Evolutionary conservation across 2,113 vertebrate genomes (phyloP).

Genomic region (Pedionomus torquatus): DNA sequence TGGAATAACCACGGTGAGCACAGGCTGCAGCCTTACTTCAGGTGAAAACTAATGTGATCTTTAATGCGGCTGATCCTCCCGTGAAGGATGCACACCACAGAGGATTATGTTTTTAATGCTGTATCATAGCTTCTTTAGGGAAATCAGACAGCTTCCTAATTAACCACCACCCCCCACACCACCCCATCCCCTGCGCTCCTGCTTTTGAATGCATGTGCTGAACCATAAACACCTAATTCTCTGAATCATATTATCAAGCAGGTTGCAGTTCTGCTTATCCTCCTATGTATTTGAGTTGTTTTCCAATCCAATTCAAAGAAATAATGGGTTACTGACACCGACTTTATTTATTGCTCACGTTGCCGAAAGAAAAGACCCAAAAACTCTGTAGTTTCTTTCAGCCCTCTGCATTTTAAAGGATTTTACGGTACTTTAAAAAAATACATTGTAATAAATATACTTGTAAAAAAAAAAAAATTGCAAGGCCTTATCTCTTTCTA

Average conservation of each 20-base stretch:
- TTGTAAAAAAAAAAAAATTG: neutral
- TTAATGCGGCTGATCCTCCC: neutral
- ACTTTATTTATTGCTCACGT: neutral
- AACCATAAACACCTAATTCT: neutral
- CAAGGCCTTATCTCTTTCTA: neutral
- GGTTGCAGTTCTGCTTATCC: neutral
- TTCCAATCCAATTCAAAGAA: neutral
- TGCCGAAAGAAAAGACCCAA: neutral
- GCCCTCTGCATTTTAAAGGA: neutral
- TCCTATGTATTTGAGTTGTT: neutral
- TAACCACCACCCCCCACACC: neutral
- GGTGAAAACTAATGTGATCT: neutral
- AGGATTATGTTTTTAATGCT: neutral
- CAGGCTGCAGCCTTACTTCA: fast-evolving
- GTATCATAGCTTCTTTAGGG: neutral
- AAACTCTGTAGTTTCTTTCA: neutral
- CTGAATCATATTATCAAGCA: neutral
- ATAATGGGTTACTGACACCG: neutral
- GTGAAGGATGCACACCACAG: neutral
- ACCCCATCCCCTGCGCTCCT: neutral
- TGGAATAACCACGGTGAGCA: fast-evolving
- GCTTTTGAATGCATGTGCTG: neutral
- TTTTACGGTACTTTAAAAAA: neutral
- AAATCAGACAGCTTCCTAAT: neutral
- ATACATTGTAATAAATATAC: neutral